These are phyloP conservation scores for Aphaenogaster floridana DNA, from an alignment of 1,140 invertebrate species.

Conservation along the genomic window DNA sequence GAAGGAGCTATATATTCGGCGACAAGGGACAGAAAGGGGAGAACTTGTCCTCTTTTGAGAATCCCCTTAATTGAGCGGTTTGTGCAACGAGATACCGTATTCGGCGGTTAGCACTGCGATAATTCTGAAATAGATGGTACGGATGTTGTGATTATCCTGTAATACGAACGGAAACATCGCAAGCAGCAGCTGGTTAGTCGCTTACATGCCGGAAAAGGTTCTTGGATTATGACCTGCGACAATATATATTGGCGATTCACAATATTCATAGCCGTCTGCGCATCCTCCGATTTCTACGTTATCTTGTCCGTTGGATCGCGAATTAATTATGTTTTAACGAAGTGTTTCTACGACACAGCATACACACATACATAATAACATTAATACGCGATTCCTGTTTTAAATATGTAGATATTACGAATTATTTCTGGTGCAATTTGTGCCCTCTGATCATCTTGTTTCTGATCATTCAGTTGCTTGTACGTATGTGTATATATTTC, in stretches of 20 bases:
- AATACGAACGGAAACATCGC: constrained; percentile 6
- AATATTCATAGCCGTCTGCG: background rate
- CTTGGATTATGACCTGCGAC: constrained; percentile 16
- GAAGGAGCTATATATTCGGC: constrained; percentile 45
- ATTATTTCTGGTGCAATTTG: background rate
- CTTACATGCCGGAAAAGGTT: constrained; percentile 18
- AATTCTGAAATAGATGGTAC: constrained; percentile 44
- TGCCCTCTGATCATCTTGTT: background rate
- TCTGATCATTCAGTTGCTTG: background rate
- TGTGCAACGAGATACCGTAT: constrained; percentile 55
- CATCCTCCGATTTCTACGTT: background rate
- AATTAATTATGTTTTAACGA: constrained; percentile 24
- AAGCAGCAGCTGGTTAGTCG: constrained; percentile 19
- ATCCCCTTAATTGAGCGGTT: constrained; percentile 79
- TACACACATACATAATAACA: background rate
- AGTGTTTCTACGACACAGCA: background rate
- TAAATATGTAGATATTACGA: background rate
- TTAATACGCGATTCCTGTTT: background rate
- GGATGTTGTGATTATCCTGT: constrained; percentile 60
- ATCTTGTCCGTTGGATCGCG: background rate
- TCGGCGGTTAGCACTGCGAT: background rate
- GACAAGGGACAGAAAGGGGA: constrained; percentile 66
- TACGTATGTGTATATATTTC: background rate
- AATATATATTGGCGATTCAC: constrained; percentile 42
- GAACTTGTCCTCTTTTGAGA: constrained; percentile 72